These are phyloP conservation scores for Probosciger aterrimus DNA, from an alignment of 2,113 vertebrate species.

Conservation along the genomic window DNA sequence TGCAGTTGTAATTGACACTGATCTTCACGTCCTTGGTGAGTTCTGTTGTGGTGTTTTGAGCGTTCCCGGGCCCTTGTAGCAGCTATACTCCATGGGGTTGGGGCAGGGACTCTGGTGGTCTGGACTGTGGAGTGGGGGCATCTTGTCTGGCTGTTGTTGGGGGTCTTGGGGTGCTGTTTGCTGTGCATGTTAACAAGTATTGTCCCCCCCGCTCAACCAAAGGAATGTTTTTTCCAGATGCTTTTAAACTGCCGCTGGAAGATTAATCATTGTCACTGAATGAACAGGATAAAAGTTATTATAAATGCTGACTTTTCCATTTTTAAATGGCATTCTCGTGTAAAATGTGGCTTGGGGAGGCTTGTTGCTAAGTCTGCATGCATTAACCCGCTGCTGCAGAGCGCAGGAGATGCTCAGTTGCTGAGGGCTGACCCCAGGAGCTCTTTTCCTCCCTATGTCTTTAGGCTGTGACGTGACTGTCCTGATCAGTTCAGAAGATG, in stretches of 20 bases:
- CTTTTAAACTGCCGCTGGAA: not conserved
- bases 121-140: accelerated
- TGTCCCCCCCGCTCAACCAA: not conserved
- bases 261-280: not conserved
- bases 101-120: not conserved
- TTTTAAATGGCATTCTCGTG: not conserved
- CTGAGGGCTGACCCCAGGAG: not conserved
- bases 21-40: constrained; percentile 69
- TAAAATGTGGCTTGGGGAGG: not conserved
- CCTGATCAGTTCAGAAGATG: constrained; percentile 69
- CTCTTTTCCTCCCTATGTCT: not conserved
- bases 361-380: accelerated
- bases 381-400: accelerated
- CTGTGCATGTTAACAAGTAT: accelerated
- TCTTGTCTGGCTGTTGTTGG: not conserved
- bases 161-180: not conserved
- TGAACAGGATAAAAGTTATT: not conserved
- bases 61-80: not conserved
- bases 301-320: accelerated
- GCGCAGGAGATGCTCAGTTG: accelerated
- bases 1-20: constrained; percentile 60
- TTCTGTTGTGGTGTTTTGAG: not conserved
- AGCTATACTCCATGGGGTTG: not conserved
- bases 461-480: constrained; percentile 88
- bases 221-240: accelerated